These are phyloP conservation scores for Psammodynastes pulverulentus DNA, from an alignment of 2,113 vertebrate genomes.

Conservation along the genomic window DNA sequence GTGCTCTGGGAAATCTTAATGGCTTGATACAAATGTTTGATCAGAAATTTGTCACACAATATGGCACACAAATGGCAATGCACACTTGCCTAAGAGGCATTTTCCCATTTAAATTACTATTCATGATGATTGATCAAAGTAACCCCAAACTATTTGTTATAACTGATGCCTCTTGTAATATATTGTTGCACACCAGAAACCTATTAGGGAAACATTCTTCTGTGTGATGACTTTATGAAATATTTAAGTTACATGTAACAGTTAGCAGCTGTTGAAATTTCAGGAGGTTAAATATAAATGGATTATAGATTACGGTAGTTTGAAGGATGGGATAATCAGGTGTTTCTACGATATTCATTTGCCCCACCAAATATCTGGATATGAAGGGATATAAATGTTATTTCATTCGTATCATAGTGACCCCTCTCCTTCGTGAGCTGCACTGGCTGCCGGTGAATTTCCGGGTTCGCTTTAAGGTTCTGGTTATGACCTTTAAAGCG, in stretches of 20 bases:
- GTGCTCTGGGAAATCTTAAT: constrained; percentile 10
- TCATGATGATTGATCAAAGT: neutral
- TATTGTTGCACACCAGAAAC: neutral
- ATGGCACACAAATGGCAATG: neutral
- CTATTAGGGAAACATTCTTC: neutral
- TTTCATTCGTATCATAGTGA: neutral
- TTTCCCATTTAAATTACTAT: neutral
- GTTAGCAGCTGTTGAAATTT: constrained; percentile 18
- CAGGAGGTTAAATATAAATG: constrained; percentile 15
- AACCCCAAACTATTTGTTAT: neutral
- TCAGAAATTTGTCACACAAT: neutral
- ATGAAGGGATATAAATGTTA: neutral
- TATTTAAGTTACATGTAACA: constrained; percentile 2
- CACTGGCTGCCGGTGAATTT: too few relatives aligned
- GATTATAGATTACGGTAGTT: constrained; percentile 41
- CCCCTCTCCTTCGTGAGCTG: too few relatives aligned
- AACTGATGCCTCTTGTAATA: neutral
- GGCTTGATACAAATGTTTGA: constrained; percentile 1
- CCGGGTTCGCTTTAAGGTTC: too few relatives aligned
- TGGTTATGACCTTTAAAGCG: too few relatives aligned
- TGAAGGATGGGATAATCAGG: constrained; percentile 10
- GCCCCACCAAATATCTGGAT: constrained; percentile 35
- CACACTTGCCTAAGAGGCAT: constrained; percentile 15
- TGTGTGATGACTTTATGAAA: constrained; percentile 22
- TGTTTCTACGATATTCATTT: constrained; percentile 34